Base-by-base conservation (phyloP, 2,888 invertebrate species). In the Aspidiotus rigidus region DNA sequence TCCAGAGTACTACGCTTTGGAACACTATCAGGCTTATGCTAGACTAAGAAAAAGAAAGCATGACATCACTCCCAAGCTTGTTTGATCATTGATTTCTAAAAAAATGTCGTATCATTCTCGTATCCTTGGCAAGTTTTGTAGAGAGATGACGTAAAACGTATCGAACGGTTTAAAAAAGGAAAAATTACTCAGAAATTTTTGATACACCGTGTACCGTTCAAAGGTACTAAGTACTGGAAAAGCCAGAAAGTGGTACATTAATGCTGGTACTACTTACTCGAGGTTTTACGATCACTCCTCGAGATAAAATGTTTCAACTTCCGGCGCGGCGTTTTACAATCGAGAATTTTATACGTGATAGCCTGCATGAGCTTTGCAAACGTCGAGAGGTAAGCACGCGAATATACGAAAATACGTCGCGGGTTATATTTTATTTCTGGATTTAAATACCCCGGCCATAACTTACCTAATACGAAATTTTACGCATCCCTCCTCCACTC, bases 311-410 rank as follows among this genome's bases (percentile, higher is more conserved):
- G 11, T 53, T 53, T 53, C n/a, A 11, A 53, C 53, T 53, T 53
- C 53, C 53, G 53, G 13, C 53, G n/a, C 53, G n/a, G 13, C 53
- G 5, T 15, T 53, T 53, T 53, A 53, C 53, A 1, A 53, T 53
- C 13, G 11, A 53, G 53, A 13, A 15, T 53, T 53, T 53, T 53
- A 53, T 53, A 53, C 53, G 11, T 53, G 13, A 53, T n/a, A 11
- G n/a, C n/a, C 53, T n/a, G 53, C 11, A 15, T n/a, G 28, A 28
- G 28, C 28, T 28, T 28, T 28, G n/a, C n/a, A 15, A 53, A 53
- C n/a, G 53, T 53, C n/a, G 53, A 53, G 53, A 53, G 53, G 53
- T 53, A 53, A 15, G 53, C 53, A 53, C 53, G 53, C 53, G 53
- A 53, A 53, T 53, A 15, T 11, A 53, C 13, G n/a, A 15, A 53